Percentiles rank a stretch among this genome's conserved stretches.
These are phyloP conservation scores for Eumaeus atala DNA, from an alignment of 1,140 invertebrate species.

Conservation along the genomic window DNA sequence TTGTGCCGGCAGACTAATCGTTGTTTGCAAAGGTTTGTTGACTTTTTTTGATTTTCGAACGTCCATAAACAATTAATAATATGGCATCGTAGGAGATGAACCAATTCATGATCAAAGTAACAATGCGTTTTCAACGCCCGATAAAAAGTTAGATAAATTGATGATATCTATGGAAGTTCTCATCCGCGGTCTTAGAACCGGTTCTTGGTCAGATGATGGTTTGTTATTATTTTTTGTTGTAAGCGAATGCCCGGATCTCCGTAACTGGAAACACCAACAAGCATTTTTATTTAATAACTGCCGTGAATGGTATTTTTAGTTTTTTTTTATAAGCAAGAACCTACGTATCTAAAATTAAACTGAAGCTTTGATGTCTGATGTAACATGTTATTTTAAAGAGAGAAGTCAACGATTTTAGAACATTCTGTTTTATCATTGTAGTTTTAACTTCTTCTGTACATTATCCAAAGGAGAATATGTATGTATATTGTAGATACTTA, in stretches of 20 bases:
- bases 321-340: no score
- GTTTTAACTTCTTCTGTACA: no score
- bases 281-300: background rate
- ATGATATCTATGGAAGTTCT: conserved; percentile 7
- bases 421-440: no score
- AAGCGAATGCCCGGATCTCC: background rate
- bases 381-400: no score
- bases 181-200: conserved; percentile 3
- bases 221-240: conserved; percentile 10
- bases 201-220: conserved; percentile 6
- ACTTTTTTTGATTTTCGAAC: background rate
- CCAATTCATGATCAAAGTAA: background rate
- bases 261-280: conserved; percentile 2
- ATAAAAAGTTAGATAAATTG: conserved; percentile 10
- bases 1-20: background rate
- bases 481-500: no score
- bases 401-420: no score
- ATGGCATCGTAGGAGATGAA: no score
- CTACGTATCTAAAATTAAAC: no score
- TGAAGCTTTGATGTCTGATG: no score
- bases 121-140: background rate
- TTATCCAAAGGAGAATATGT: no score
- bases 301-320: background rate
- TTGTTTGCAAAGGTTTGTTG: background rate
- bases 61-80: no score